Conservation (phyloP, 2,888 invertebrate species). For the Cryptus viduatorius region DNA sequence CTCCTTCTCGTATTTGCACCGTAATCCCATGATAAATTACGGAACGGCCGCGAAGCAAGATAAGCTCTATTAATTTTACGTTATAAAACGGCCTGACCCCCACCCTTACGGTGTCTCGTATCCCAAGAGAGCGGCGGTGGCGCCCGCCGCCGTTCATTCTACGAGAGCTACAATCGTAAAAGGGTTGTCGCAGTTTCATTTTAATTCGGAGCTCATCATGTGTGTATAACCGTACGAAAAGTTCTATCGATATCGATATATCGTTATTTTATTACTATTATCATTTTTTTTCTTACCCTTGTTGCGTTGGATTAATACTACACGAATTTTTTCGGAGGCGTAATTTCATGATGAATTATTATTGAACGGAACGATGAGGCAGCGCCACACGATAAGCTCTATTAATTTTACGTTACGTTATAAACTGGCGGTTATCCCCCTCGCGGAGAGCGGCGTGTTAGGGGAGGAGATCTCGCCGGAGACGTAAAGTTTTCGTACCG, state of each 20-base stretch:
- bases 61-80: conserved; percentile 84
- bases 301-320: not conserved
- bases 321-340: conserved; percentile 24
- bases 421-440: conserved; percentile 72
- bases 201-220: not conserved
- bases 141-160: not conserved
- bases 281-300: not conserved
- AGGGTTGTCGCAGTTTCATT: not conserved
- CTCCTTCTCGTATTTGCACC: conserved; percentile 80
- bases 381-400: conserved; percentile 81
- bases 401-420: conserved; percentile 83
- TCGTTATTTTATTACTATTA: not conserved
- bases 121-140: conserved; percentile 7
- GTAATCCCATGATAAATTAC: conserved; percentile 85
- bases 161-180: not conserved
- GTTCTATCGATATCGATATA: not conserved
- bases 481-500: conserved; percentile 71
- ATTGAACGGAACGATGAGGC: conserved; percentile 46
- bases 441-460: conserved; percentile 17
- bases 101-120: not conserved
- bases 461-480: conserved; percentile 56
- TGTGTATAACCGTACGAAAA: not conserved
- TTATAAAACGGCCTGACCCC: conserved; percentile 77
- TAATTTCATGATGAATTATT: conserved; percentile 59
- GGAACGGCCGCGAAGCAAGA: conserved; percentile 79